A percentile compares a stretch with the other conserved stretches of the same genome.
phyloP scores from a whole-genome alignment of 2,888 invertebrate genomes.

The Azorinus chamasolen region DNA sequence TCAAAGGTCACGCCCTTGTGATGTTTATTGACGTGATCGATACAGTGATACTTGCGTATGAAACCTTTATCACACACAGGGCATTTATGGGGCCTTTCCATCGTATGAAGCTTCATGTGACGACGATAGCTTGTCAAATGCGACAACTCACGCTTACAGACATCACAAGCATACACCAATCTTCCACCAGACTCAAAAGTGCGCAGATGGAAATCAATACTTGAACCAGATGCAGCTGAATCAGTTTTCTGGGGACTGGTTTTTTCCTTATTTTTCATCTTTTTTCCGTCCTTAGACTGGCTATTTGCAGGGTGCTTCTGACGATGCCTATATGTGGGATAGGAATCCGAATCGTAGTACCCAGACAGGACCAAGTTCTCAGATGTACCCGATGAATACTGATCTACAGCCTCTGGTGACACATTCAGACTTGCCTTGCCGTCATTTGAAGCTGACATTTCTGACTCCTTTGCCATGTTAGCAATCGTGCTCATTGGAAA shows the following conservation, averaged over 20 bases:
- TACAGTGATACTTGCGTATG: constrained; percentile 65
- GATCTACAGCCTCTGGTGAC: constrained; percentile 40
- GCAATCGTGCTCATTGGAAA: constrained; percentile 27
- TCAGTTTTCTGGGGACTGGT: neutral
- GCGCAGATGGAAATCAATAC: constrained; percentile 29
- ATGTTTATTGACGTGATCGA: constrained; percentile 63
- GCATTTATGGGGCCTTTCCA: constrained; percentile 62
- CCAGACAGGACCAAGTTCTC: constrained; percentile 63
- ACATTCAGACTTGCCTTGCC: constrained; percentile 18
- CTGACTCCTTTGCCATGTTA: neutral
- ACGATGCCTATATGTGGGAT: constrained; percentile 51
- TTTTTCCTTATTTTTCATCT: constrained; percentile 23
- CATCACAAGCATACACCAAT: constrained; percentile 61
- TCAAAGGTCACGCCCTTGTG: constrained; percentile 58
- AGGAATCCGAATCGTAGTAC: constrained; percentile 58
- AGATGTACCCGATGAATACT: constrained; percentile 37
- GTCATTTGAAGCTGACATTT: neutral
- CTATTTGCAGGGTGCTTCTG: constrained; percentile 41
- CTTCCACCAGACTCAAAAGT: constrained; percentile 62
- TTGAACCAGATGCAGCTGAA: neutral
- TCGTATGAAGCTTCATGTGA: constrained; percentile 63
- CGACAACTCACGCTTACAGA: constrained; percentile 61
- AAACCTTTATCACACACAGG: constrained; percentile 61
- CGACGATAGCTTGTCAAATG: constrained; percentile 62
- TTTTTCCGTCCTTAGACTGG: constrained; percentile 44